Conservation (phyloP, 1,140 invertebrate genomes). For the Hypsibius dujardini region DNA sequence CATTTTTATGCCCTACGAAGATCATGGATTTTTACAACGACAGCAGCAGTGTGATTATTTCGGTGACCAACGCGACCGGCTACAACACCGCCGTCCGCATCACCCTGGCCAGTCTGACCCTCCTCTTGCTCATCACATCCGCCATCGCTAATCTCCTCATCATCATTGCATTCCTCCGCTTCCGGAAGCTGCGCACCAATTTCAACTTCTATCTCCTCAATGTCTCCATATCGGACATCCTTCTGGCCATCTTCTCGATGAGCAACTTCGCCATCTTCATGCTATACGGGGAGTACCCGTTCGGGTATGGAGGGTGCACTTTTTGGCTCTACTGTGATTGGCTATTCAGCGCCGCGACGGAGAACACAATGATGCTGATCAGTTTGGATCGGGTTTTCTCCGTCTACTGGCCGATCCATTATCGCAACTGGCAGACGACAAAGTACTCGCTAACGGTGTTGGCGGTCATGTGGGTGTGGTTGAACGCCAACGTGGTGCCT, state of each 20-base stretch:
- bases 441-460: background rate
- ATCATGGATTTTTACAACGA: too few species aligned
- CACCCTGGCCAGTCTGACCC: background rate
- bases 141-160: background rate
- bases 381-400: background rate
- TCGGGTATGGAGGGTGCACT: background rate
- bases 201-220: slow-evolving; percentile 12
- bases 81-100: too few species aligned
- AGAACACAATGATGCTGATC: background rate
- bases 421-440: background rate
- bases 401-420: background rate
- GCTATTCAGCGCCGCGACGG: background rate
- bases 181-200: background rate
- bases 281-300: background rate
- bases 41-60: too few species aligned
- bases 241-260: background rate
- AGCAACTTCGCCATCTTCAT: background rate
- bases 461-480: background rate
- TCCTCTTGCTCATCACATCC: background rate
- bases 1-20: too few species aligned
- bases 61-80: too few species aligned
- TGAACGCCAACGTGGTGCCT: background rate
- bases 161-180: background rate
- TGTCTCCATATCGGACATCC: background rate
- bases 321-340: background rate